A percentile compares a stretch with the other conserved stretches of the same genome.
Evolutionary conservation across 2,797 vertebrate species (phyloP).

Genomic region (Sebastes steindachneri): DNA sequence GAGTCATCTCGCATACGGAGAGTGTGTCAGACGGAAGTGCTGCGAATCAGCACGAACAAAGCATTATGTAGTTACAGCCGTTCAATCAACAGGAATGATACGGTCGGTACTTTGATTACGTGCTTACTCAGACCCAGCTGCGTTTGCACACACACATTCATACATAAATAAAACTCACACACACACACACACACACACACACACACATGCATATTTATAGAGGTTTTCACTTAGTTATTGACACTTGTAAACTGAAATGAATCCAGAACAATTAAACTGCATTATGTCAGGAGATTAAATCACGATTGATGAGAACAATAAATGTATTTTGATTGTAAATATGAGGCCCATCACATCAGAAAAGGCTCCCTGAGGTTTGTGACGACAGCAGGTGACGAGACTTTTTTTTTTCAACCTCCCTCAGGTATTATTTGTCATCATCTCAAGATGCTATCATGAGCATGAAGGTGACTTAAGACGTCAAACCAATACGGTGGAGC

Average conservation of each 20-base stretch:
- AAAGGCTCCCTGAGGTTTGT: background rate
- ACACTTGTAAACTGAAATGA: background rate
- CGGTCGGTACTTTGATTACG: constrained; percentile 53
- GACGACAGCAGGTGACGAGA: background rate
- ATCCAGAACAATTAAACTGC: background rate
- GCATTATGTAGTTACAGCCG: constrained; percentile 57
- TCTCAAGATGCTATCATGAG: background rate
- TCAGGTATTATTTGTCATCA: background rate
- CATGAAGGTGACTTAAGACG: constrained; percentile 21
- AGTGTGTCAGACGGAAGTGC: constrained; percentile 39
- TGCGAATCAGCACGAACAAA: constrained; percentile 47
- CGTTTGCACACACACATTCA: constrained; percentile 18
- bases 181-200: constrained; percentile 1
- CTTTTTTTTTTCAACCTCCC: background rate
- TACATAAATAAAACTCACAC: constrained; percentile 29
- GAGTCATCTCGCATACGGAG: constrained; percentile 60
- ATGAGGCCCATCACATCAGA: background rate
- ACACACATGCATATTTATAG: background rate
- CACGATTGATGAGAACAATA: background rate
- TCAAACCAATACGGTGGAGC: background rate
- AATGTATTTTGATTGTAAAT: background rate
- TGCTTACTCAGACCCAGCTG: constrained; percentile 38
- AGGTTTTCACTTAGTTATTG: background rate
- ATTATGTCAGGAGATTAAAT: constrained; percentile 3
- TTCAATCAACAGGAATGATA: constrained; percentile 68